Evolutionary conservation across 2,888 invertebrate genomes (phyloP), one percentile per base, ranked within the genome.

Genomic region (Drosophila melanocephala): DNA sequence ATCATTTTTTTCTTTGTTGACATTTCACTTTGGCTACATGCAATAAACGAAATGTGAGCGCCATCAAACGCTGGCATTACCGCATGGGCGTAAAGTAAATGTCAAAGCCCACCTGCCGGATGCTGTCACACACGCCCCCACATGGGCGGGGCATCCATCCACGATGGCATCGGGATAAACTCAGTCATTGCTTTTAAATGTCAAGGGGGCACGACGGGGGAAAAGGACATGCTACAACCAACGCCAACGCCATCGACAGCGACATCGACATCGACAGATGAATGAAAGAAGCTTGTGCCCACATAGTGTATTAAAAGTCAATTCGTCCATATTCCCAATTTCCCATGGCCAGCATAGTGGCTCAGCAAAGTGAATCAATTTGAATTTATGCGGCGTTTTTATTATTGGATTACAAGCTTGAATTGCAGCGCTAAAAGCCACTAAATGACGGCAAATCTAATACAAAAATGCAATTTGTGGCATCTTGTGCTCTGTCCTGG

Each of bases 141-240:
- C 72, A 59, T 55, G 75, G 79, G 82, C 70, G 83, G 62, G 67
- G 72, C 80, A 51, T 30, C 32, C 44, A 60, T 53, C 47, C 32
- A 28, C 35, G 50, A 37, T 51, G 42, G 44, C 74, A 71, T 56
- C 65, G 61, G 83, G 81, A 86, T 85, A 81, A 85, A 79, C 73
- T 73, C 75, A 80, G 90, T 79, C 83, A 75, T 75, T 72, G 74
- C 91, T 69, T 82, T 90, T 90, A 89, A 91, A 89, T 89, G 89
- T 89, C 89, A 84, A 71, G 22, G 56, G 70, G 30, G 30, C 19
- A 2, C 26, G 26, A 16, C 10, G 28, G 39, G 32, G 65, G 28
- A 53, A 58, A 58, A 69, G 51, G 50, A 35, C 67, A 78, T 58
- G 66, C 37, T n/a, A n/a, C 57, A 39, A 14, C 57, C 56, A 56